Base-by-base conservation (phyloP, 2,888 invertebrate species). In the Coelinius sp. region DNA sequence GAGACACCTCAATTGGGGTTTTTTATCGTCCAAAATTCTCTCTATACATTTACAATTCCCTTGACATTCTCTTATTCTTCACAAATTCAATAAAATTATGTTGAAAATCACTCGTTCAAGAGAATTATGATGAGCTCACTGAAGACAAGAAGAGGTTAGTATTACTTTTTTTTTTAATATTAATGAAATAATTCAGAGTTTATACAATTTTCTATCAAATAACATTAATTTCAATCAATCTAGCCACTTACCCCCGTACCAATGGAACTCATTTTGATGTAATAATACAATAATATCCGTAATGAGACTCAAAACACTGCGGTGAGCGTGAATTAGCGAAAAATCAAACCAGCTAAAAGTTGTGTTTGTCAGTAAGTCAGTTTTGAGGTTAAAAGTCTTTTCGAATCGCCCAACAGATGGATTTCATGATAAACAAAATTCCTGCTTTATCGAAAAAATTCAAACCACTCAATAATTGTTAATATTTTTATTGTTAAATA, bases 241-340 rank as follows among this genome's bases (percentile, higher is more conserved):
- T n/a, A 44, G 63, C 41, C 52, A 92, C 93, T 93, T 92, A 96
- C 96, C 80, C 97, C 97, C 77, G 97, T 97, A 80, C 97, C 97
- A 86, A 97, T 97, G 25, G 97, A 97, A 92, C 97, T 97, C 97
- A 97, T 97, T 80, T 85, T 91, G 79, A 65, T 25, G 27, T 31
- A 25, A 14, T 24, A 38, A 35, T 17, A 14, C 14, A 20, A n/a
- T 6, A 20, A 20, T 17, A 49, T 49, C 46, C 14, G 14, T 10
- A 1, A 20, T 24, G 52, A 52, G 12, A 12, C 24, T 3, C 25
- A 38, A 78, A 73, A 73, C 73, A 73, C 73, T 49, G 4, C 41
- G n/a, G 69, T 77, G 76, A 67, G 79, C 81, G 84, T 84, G 84
- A 84, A 83, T 84, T 79, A 78, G 84, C 84, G 81, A 77, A 84